These are phyloP conservation scores for Rhizoglyphus robini DNA, from an alignment of 1,140 invertebrate species.

Conservation along the genomic window DNA sequence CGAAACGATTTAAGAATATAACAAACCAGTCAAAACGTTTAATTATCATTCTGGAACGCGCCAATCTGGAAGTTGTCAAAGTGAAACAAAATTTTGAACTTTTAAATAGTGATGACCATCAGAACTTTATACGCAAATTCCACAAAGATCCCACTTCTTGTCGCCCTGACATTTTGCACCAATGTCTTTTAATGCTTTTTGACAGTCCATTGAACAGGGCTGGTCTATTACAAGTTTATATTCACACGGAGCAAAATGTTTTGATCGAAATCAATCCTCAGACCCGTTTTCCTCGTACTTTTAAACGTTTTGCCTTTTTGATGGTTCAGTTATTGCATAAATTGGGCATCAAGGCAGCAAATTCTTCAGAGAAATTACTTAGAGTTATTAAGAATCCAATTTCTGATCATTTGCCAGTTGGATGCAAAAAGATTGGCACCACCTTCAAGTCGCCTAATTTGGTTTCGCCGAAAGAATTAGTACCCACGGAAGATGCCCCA, in stretches of 20 bases:
- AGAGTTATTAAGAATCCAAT: slow-evolving; percentile 92
- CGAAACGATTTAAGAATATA: slow-evolving; percentile 20
- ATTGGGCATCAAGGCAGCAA: slow-evolving; percentile 73
- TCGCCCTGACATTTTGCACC: slow-evolving; percentile 86
- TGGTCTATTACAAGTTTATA: slow-evolving; percentile 59
- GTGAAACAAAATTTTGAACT: slow-evolving; percentile 75
- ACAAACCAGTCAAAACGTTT: slow-evolving; percentile 72
- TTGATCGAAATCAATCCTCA: slow-evolving; percentile 97
- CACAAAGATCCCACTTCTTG: slow-evolving; percentile 66
- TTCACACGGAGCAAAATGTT: slow-evolving; percentile 91
- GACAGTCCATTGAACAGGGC: slow-evolving; percentile 75
- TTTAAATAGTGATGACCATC: slow-evolving; percentile 86
- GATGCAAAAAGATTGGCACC: slow-evolving; percentile 75
- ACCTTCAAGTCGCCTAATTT: slow-evolving; percentile 72
- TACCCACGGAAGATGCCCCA: slow-evolving; percentile 52
- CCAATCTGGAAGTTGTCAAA: slow-evolving; percentile 89
- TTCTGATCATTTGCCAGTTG: slow-evolving; percentile 84
- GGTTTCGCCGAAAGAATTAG: slow-evolving; percentile 59
- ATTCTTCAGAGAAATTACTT: slow-evolving; percentile 74
- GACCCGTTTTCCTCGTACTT: slow-evolving; percentile 93
- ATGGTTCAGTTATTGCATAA: slow-evolving; percentile 97
- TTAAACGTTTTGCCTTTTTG: slow-evolving; percentile 91
- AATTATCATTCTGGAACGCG: slow-evolving; percentile 82
- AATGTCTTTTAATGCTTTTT: slow-evolving; percentile 75
- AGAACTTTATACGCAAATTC: slow-evolving; percentile 63